phyloP scores from a whole-genome alignment of 2,888 invertebrate species.

The Agonum fuliginosum region DNA sequence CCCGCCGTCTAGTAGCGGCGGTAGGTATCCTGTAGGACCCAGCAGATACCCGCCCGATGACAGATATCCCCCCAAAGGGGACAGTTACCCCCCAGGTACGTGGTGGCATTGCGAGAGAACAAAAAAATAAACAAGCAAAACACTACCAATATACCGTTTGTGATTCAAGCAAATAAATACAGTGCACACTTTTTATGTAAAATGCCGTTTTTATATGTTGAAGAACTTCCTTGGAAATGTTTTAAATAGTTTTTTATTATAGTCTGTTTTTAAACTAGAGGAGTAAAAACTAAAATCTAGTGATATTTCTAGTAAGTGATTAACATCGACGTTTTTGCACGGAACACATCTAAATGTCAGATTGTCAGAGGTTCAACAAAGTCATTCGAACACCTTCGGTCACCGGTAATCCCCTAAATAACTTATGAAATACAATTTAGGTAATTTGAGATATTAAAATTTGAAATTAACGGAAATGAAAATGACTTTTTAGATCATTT shows the following conservation, averaged over 20 bases:
- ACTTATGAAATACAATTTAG: too few relatives aligned
- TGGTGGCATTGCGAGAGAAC: slow-evolving; percentile 65
- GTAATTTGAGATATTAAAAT: too few relatives aligned
- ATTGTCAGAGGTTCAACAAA: too few relatives aligned
- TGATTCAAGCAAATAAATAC: slow-evolving; percentile 51
- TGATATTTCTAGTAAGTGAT: too few relatives aligned
- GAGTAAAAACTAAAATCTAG: too few relatives aligned
- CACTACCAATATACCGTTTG: slow-evolving; percentile 51
- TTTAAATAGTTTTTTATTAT: slow-evolving; percentile 5
- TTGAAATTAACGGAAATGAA: too few relatives aligned
- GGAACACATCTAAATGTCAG: too few relatives aligned
- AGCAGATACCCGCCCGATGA: slow-evolving; percentile 61
- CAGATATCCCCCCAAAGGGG: slow-evolving; percentile 60
- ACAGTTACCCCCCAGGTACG: slow-evolving; percentile 70
- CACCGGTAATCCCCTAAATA: too few relatives aligned
- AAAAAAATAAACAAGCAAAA: slow-evolving; percentile 30
- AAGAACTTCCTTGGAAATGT: slow-evolving; percentile 16
- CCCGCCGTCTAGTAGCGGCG: slow-evolving; percentile 68
- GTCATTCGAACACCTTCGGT: too few relatives aligned
- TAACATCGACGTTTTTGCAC: too few relatives aligned
- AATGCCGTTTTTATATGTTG: slow-evolving; percentile 13
- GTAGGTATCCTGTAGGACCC: slow-evolving; percentile 65
- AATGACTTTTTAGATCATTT: too few relatives aligned
- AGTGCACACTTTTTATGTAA: slow-evolving; percentile 41
- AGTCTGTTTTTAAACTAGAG: too few relatives aligned